Evolutionary conservation across 2,797 vertebrate species (phyloP), one percentile per base, ranked within the genome.

Genomic region (Spondyliosoma cantharus): DNA sequence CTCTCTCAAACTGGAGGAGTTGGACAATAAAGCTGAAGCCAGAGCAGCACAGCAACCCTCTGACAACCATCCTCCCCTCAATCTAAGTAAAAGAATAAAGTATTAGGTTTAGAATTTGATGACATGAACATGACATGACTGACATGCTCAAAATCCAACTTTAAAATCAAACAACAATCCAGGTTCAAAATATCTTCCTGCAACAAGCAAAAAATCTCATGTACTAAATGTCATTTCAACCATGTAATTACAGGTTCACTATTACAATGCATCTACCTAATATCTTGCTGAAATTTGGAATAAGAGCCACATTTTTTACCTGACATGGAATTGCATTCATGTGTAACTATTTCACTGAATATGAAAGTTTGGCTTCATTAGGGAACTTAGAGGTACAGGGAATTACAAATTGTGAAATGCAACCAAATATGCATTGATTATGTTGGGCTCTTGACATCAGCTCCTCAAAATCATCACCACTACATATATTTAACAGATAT

Each of bases 1-100:
- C 53, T 52, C 78, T 57, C 24, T 74, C 32, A 80, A 43, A 29
- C 25, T 24, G 58, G 52, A 80, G 3, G 54, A 7, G 16, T 16
- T 43, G 5, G 61, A 71, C 56, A 29, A 56, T 46, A 76, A 60
- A 71, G 48, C 61, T 11, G 60, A 65, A 25, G 77, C 77, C 22
- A 79, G 17, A 22, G 62, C 24, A 56, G 37, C 57, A 56, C 77
- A 80, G 24, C 60, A 71, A 20, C 14, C 60, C 12, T 81, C 78
- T 65, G 78, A 75, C 48, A 75, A 54, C 66, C 72, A 75, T 60
- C 72, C 71, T 46, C 19, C 1, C 37, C 60, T 81, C 25, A 81
- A 22, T 12, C 78, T 81, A 27, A 60, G 53, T 8, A 52, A 27
- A 54, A 72, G 2, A 61, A 42, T 20, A 37, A 48, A 37, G 20